Conservation (phyloP, 1,140 invertebrate species). For the Drosophila santomea region DNA sequence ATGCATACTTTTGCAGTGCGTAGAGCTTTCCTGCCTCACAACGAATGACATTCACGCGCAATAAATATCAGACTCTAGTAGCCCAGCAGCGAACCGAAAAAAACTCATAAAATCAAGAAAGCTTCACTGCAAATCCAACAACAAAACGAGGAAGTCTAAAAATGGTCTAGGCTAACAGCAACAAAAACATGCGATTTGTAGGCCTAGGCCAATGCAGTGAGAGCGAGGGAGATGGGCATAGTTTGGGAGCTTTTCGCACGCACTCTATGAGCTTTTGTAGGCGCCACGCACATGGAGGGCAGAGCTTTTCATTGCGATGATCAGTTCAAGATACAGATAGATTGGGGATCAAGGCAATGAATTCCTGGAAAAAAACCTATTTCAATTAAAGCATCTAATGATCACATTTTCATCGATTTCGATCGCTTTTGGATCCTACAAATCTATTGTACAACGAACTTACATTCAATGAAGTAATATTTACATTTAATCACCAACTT, state of each 20-base stretch:
- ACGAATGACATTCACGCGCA: slow-evolving; percentile 81
- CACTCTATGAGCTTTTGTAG: slow-evolving; percentile 31
- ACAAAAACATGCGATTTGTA: slow-evolving; percentile 23
- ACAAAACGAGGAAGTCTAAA: slow-evolving; percentile 70
- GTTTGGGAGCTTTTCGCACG: slow-evolving; percentile 31
- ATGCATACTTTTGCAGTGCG: slow-evolving; percentile 59
- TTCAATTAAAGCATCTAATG: no score
- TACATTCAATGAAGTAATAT: no score
- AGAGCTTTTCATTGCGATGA: slow-evolving; percentile 32
- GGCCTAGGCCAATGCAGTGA: slow-evolving; percentile 21
- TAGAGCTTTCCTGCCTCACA: slow-evolving; percentile 70
- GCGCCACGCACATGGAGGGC: slow-evolving; percentile 20
- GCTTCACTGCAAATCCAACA: slow-evolving; percentile 73
- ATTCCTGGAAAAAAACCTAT: background rate
- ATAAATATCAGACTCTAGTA: slow-evolving; percentile 59
- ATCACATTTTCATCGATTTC: background rate
- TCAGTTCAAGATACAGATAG: slow-evolving; percentile 14
- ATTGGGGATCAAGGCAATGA: background rate
- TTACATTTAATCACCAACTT: background rate
- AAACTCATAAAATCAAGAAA: slow-evolving; percentile 57
- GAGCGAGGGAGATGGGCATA: slow-evolving; percentile 19
- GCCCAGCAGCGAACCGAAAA: slow-evolving; percentile 10
- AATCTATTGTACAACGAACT: no score
- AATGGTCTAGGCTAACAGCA: slow-evolving; percentile 52
- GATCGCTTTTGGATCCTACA: no score